Evolutionary conservation across 2,113 vertebrate genomes (phyloP), one percentile per base, ranked within the genome.

Genomic region (Nyctibius bracteatus): DNA sequence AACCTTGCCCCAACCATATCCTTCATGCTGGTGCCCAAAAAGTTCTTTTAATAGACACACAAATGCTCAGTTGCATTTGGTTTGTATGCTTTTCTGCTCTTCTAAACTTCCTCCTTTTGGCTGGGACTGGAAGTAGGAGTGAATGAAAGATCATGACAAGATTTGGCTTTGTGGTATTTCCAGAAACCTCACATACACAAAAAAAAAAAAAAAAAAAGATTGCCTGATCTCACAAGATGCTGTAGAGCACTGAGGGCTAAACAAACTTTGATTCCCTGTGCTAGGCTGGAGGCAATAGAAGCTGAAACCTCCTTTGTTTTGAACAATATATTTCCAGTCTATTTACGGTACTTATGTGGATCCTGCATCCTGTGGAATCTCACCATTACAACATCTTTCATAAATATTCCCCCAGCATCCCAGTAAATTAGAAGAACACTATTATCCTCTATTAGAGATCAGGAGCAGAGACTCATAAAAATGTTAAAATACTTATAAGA

Each of bases 31-130:
- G 44, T 91, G 37, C 44, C 68, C 57, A 20, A 87, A 81, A 83
- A 75, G 22, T 27, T 72, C 88, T 86, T 90, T 92, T 80, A 85
- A 58, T 82, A 93, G 67, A 33, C 71, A 83, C n/a, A 80, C 3
- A 88, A 87, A 85, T 85, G 70, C 49, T 83, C 81, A 39, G 63
- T 92, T 90, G 12, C 35, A 43, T 66, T 87, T 86, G 51, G 30
- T 81, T 91, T 95, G 49, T 67, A 30, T 85, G 49, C n/a, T 95
- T 96, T 95, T 95, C 89, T 41, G 3, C 91, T 94, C 27, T 49
- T 86, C 54, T 91, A 73, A 87, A 92, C 83, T 92, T 95, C 65
- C 61, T 92, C 11, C 44, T 82, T 92, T 94, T 80, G 37, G 61
- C 54, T 86, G 44, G 51, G 63, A 62, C 65, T 96, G 77, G 85